Percentiles rank a stretch among this genome's conserved stretches.
These are phyloP conservation scores for Odontothrips loti DNA, from an alignment of 2,888 invertebrate species.

Conservation along the genomic window DNA sequence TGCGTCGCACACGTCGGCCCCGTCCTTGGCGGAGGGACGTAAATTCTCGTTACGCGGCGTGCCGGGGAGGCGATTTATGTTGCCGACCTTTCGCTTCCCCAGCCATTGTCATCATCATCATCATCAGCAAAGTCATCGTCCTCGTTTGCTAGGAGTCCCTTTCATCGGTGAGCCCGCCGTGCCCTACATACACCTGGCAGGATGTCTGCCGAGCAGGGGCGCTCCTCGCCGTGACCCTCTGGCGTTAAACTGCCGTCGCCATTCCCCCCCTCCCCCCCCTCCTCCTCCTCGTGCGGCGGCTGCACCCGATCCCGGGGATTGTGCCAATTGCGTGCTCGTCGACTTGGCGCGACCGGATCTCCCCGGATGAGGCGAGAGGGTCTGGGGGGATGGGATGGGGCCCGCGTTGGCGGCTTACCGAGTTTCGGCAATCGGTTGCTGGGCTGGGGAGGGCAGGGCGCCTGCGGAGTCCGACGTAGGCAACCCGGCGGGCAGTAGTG, in stretches of 20 bases:
- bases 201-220: conserved; percentile 33
- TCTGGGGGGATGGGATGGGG: background rate
- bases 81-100: background rate
- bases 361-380: background rate
- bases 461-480: too few relatives aligned
- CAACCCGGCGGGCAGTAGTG: too few relatives aligned
- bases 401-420: background rate
- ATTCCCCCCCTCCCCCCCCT: background rate
- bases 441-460: too few relatives aligned
- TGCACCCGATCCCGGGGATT: background rate
- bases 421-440: too few relatives aligned
- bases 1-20: too few relatives aligned
- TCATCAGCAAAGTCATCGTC: background rate
- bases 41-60: background rate
- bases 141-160: background rate
- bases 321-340: background rate
- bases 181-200: conserved; percentile 27
- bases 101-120: background rate
- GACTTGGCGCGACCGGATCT: background rate
- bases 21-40: too few relatives aligned
- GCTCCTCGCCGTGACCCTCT: background rate
- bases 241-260: conserved; percentile 38
- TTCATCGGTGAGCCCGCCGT: background rate
- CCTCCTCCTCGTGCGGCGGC: conserved; percentile 28
- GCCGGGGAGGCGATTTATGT: background rate